Percentiles rank a stretch among this genome's conserved stretches.
Conservation (phyloP, 35 echinoderm and acorn worm genomes). For the Eucidaris tribuloides region DNA sequence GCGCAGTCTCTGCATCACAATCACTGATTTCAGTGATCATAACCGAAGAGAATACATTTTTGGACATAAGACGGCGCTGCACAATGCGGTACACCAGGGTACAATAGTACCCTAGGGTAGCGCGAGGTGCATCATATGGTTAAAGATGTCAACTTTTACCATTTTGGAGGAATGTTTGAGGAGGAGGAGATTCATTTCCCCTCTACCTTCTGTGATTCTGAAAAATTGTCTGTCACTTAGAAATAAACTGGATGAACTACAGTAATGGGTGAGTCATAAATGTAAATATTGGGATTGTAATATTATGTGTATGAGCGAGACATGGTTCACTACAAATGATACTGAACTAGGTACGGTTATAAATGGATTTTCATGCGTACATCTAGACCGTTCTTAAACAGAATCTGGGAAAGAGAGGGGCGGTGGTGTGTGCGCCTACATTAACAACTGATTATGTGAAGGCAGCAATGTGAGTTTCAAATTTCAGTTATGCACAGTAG, state of each 20-base stretch:
- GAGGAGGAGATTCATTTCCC: background rate
- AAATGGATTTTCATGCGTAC: background rate
- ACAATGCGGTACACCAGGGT: no score
- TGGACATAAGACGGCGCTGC: no score
- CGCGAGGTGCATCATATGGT: no score
- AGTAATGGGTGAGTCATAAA: background rate
- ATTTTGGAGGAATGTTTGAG: background rate
- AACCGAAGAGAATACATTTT: no score
- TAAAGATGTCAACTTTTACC: no score
- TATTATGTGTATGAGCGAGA: conserved; percentile 35
- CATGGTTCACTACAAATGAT: conserved; percentile 18
- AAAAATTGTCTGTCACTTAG: conserved; percentile 11
- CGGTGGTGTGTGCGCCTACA: conserved; percentile 25
- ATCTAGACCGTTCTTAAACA: background rate
- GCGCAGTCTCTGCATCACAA: no score
- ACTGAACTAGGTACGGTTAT: background rate
- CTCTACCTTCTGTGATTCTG: background rate
- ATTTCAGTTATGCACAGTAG: background rate
- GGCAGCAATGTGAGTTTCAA: background rate
- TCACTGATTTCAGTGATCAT: no score
- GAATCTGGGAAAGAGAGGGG: background rate
- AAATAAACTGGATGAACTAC: conserved; percentile 40
- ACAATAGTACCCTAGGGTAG: no score
- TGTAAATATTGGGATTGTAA: background rate
- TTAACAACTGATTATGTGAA: conserved; percentile 25